Conservation (phyloP, 2,888 invertebrate species). For the Chelonus formosanus region DNA sequence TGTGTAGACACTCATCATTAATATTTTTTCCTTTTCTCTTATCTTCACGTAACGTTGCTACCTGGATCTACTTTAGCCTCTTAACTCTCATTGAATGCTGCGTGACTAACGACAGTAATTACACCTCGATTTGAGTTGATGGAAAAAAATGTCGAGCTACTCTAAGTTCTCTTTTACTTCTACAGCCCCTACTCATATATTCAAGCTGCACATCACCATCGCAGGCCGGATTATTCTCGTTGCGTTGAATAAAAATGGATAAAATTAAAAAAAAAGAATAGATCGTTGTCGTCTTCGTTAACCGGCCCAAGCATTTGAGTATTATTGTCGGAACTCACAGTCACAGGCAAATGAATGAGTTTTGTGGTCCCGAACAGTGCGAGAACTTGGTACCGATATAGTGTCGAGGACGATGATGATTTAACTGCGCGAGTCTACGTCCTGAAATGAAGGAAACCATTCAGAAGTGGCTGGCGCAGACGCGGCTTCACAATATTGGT, state of each 20-base stretch:
- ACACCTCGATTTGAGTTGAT: slow-evolving; percentile 1
- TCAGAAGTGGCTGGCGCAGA: slow-evolving; percentile 62
- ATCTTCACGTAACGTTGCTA: slow-evolving; percentile 16
- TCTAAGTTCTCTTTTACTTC: slow-evolving; percentile 14
- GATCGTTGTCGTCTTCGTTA: slow-evolving; percentile 13
- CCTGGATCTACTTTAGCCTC: slow-evolving; percentile 23
- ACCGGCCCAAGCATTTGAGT: slow-evolving; percentile 14
- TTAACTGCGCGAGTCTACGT: neutral
- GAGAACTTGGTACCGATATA: neutral
- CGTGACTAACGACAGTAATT: slow-evolving; percentile 9
- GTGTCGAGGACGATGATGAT: slow-evolving; percentile 20
- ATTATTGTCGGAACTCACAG: slow-evolving; percentile 36
- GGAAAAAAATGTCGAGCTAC: slow-evolving; percentile 20
- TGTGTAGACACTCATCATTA: slow-evolving; percentile 12
- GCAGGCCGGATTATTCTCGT: slow-evolving; percentile 25
- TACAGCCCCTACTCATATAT: slow-evolving; percentile 7
- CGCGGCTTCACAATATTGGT: slow-evolving; percentile 69
- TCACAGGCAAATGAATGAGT: slow-evolving; percentile 15
- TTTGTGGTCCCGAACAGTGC: slow-evolving; percentile 29
- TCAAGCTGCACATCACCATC: slow-evolving; percentile 18
- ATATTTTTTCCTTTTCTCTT: slow-evolving; percentile 17
- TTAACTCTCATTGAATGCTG: slow-evolving; percentile 14
- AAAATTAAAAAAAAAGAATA: slow-evolving; percentile 16
- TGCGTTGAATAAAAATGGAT: slow-evolving; percentile 16
- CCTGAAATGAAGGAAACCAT: slow-evolving; percentile 21